Percentiles rank a stretch among this genome's conserved stretches.
Conservation (phyloP, 2,113 vertebrate genomes). For the Microcebus lehilahytsara region DNA sequence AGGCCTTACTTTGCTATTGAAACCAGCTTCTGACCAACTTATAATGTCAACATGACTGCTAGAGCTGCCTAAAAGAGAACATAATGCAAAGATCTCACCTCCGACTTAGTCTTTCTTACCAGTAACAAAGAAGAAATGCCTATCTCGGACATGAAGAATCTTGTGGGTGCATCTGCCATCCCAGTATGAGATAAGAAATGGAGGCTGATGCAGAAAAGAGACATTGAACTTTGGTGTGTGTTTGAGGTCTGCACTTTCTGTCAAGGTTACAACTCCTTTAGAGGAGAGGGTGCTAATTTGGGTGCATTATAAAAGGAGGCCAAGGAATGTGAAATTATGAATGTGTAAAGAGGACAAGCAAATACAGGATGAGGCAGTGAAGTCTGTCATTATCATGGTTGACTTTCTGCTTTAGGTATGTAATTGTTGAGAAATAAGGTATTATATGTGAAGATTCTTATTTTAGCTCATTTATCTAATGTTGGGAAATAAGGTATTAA, state of each 20-base stretch:
- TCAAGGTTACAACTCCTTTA: neutral
- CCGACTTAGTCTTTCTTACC: neutral
- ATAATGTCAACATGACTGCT: neutral
- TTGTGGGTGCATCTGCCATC: neutral
- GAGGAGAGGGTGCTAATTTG: neutral
- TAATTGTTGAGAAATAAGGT: neutral
- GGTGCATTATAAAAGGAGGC: neutral
- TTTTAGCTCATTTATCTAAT: neutral
- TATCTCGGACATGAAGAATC: neutral
- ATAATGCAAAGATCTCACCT: neutral
- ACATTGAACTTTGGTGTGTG: neutral
- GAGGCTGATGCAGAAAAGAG: neutral
- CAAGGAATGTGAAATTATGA: neutral
- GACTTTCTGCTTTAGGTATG: neutral
- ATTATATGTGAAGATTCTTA: neutral
- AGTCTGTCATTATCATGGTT: neutral
- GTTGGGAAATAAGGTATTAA: neutral
- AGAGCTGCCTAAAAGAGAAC: neutral
- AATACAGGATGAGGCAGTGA: neutral
- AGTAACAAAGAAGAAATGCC: neutral
- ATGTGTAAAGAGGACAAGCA: neutral
- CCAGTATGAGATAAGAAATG: neutral
- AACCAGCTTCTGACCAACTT: neutral
- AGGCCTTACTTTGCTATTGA: slow-evolving; percentile 16
- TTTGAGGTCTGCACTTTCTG: neutral